Conservation (phyloP, 2,797 vertebrate genomes). For the Gobionotothen gibberifrons region DNA sequence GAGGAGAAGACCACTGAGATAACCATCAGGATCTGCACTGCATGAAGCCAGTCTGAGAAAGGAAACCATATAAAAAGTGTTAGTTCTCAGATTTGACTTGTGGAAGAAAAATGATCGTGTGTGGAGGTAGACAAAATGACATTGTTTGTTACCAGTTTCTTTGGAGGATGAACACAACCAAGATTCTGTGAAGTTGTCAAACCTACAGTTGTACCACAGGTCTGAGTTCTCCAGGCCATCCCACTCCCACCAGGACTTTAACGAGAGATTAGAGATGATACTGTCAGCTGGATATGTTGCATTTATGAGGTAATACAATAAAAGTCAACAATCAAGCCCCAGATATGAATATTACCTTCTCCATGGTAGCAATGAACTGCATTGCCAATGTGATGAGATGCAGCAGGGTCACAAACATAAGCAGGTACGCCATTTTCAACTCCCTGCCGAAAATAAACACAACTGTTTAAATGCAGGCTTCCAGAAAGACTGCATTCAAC, state of each 20-base stretch:
- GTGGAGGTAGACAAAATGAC: background rate
- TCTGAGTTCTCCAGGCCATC: slow-evolving; percentile 85
- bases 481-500: background rate
- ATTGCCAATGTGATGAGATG: slow-evolving; percentile 91
- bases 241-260: slow-evolving; percentile 93
- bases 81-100: background rate
- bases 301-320: background rate
- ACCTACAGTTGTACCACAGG: slow-evolving; percentile 91
- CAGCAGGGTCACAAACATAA: slow-evolving; percentile 89
- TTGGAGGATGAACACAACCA: slow-evolving; percentile 86
- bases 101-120: background rate
- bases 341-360: slow-evolving; percentile 83
- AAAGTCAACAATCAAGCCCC: background rate
- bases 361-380: slow-evolving; percentile 92
- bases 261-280: slow-evolving; percentile 42
- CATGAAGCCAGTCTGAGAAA: slow-evolving; percentile 87
- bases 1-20: slow-evolving; percentile 90
- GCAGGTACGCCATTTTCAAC: slow-evolving; percentile 79
- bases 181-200: slow-evolving; percentile 76
- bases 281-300: slow-evolving; percentile 16
- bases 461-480: background rate
- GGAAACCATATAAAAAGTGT: slow-evolving; percentile 7
- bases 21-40: slow-evolving; percentile 91
- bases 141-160: slow-evolving; percentile 82
- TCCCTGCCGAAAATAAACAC: slow-evolving; percentile 43